Conservation (phyloP, 2,113 vertebrate genomes). For the Rhodinocichla rosea region DNA sequence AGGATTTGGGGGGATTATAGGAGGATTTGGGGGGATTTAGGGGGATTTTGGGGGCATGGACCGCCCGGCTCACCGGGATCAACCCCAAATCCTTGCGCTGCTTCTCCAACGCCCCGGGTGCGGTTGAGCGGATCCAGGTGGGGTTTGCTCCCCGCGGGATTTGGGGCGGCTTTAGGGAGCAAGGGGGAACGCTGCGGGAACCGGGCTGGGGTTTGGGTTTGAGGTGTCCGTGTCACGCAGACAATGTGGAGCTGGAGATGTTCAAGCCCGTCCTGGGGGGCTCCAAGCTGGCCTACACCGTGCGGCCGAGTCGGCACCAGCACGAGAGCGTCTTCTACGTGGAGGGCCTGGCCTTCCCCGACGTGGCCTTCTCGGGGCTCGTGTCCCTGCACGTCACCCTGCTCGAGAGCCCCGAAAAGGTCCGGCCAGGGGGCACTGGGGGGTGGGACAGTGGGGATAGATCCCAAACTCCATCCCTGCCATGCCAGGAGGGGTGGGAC, state of each 20-base stretch:
- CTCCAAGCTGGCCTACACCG: conserved; percentile 14
- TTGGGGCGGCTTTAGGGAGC: neutral
- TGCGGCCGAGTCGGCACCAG: conserved; percentile 19
- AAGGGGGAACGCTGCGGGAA: neutral
- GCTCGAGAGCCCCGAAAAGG: conserved; percentile 72
- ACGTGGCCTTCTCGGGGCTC: conserved; percentile 78
- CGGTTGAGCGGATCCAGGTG: accelerated
- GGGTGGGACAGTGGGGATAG: neutral
- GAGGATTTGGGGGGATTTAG: neutral
- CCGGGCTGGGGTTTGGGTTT: neutral
- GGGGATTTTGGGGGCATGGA: accelerated
- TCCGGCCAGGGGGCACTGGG: accelerated
- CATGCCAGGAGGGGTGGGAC: neutral
- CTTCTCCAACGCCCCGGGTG: neutral
- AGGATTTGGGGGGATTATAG: no score
- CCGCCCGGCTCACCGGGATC: accelerated
- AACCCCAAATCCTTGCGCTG: neutral
- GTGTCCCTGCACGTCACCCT: conserved; percentile 82
- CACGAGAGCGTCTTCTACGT: conserved; percentile 77
- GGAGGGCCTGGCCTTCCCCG: conserved; percentile 86
- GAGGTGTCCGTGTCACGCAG: neutral
- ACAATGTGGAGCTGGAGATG: neutral
- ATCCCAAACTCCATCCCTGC: accelerated
- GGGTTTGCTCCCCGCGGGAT: no score
- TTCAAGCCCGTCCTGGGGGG: conserved; percentile 54